Evolutionary conservation across 1,140 invertebrate species (phyloP), one percentile per base, ranked within the genome.

Genomic region (Drosophila ohnishii): DNA sequence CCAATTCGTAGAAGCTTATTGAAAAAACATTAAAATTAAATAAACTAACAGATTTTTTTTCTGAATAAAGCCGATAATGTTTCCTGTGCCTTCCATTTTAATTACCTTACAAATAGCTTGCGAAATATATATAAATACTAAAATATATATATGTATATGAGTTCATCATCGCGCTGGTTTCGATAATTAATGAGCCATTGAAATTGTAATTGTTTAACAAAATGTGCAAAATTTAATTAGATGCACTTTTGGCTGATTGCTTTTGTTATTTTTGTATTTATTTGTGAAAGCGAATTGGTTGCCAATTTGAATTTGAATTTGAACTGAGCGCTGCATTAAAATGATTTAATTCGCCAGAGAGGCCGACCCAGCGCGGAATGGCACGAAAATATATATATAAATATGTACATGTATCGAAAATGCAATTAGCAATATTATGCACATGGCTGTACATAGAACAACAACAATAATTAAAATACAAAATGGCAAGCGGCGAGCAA

Each of bases 401-500:
- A 2, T 34, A 34, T 19, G 11, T 5, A 19, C 7, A 35, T 53
- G 13, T 53, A 35, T 39, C 14, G 61, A 79, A 87, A 87, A 87
- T 79, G 83, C 83, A 82, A 86, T 86, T 75, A 83, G 70, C 71
- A 71, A 85, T 66, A 59, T 60, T 22, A 53, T 66, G 67, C 67
- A 71, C 61, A 65, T 44, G 62, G 28, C 39, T 30, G n/a, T 16
- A 48, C n/a, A 28, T 40, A 30, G 47, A 64, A 28, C 45, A 53
- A 28, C 40, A 45, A 37, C 16, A 75, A 75, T 63, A 59, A 59
- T 62, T 53, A 35, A 28, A 70, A 67, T 58, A 70, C 45, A 80
- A 80, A 85, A 83, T 74, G 70, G 80, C 74, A 78, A 81, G 75
- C 58, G 62, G n/a, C 48, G 16, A 72, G 57, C 50, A 53, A 58